Evolutionary conservation across 2,113 vertebrate species (phyloP).

Genomic region (Rhinopithecus roxellana): DNA sequence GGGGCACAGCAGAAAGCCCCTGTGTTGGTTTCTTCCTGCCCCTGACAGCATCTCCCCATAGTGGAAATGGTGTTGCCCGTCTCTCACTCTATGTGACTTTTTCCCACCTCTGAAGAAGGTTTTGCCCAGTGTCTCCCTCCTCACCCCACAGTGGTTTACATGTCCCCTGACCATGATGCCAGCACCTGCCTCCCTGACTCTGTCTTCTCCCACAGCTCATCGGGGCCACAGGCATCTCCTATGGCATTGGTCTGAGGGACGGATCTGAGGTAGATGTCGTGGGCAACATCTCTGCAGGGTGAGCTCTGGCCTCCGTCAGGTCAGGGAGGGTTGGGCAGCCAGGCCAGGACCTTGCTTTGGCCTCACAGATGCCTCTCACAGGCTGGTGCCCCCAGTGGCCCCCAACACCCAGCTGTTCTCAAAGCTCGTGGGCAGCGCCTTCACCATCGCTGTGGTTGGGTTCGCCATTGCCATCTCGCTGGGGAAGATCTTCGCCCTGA

Average conservation of each 20-base stretch:
- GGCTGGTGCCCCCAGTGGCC: conserved; percentile 86
- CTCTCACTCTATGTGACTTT: fast-evolving
- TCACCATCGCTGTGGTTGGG: conserved; percentile 93
- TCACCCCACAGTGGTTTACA: neutral
- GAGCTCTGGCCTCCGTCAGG: neutral
- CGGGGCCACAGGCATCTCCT: conserved; percentile 89
- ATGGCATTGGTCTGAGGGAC: conserved; percentile 78
- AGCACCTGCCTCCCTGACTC: conserved; percentile 2
- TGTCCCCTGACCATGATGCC: no score
- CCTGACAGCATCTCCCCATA: neutral
- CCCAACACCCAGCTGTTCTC: conserved; percentile 84
- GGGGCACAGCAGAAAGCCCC: neutral
- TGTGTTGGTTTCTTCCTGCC: neutral
- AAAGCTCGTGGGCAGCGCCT: conserved; percentile 90
- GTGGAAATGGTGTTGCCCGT: neutral
- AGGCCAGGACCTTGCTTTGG: neutral
- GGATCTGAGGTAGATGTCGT: conserved; percentile 88
- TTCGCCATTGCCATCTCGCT: conserved; percentile 96
- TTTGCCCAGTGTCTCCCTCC: neutral
- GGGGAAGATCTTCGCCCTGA: conserved; percentile 95
- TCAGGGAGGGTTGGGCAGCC: neutral
- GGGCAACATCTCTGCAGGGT: conserved; percentile 92
- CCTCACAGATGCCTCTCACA: conserved; percentile 69
- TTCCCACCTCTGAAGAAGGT: neutral
- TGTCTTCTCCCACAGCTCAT: conserved; percentile 86